Evolutionary conservation across 2,888 invertebrate species (phyloP).

Genomic region (Deilephila porcellus): DNA sequence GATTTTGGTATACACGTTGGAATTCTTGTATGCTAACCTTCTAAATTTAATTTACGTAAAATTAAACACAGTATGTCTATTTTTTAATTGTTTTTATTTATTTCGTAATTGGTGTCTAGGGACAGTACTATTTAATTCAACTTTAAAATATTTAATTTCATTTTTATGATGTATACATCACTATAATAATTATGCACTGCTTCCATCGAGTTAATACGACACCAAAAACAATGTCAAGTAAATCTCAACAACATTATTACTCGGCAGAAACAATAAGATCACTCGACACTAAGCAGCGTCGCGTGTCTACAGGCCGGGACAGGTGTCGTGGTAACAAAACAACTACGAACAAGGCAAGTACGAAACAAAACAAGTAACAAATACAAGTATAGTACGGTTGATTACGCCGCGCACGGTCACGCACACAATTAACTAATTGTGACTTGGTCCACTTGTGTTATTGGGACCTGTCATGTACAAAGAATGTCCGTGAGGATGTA

Average conservation of each 20-base stretch:
- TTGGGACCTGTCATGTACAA: background rate
- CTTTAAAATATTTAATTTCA: no score
- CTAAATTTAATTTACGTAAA: no score
- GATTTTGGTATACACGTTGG: no score
- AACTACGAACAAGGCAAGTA: background rate
- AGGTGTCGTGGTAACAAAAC: slow-evolving; percentile 6
- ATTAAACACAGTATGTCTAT: no score
- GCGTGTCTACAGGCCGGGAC: background rate
- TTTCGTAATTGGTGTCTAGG: no score
- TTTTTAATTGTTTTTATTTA: no score
- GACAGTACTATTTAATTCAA: no score
- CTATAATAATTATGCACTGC: background rate
- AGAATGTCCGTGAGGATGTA: background rate
- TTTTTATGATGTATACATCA: no score
- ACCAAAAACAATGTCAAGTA: background rate
- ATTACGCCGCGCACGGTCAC: slow-evolving; percentile 7
- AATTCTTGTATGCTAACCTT: no score
- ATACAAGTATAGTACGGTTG: background rate
- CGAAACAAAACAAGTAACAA: background rate
- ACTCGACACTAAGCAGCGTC: background rate
- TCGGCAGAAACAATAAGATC: background rate
- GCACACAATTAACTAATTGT: slow-evolving; percentile 29
- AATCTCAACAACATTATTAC: background rate
- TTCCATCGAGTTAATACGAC: background rate
- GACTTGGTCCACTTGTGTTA: slow-evolving; percentile 17